Evolutionary conservation across 2,113 vertebrate genomes (phyloP).

Genomic region (Tyto alba): DNA sequence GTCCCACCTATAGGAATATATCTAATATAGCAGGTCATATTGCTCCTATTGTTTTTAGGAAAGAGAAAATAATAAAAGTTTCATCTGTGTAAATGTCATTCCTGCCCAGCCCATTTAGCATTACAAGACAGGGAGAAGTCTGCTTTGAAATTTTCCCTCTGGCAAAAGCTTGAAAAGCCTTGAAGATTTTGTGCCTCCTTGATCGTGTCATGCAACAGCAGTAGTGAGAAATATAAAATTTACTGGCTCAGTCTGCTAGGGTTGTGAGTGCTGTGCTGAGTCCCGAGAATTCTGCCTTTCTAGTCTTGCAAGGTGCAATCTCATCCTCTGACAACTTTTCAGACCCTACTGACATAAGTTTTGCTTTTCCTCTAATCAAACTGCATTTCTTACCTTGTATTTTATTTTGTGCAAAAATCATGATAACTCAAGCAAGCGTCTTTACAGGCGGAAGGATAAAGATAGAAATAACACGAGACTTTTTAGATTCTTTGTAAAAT

Average conservation of each 20-base stretch:
- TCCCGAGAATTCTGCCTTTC: neutral
- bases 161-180: neutral
- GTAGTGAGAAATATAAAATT: neutral
- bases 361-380: neutral
- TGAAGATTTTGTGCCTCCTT: neutral
- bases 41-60: neutral
- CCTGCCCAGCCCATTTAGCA: neutral
- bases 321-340: neutral
- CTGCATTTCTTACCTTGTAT: neutral
- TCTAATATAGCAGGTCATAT: neutral
- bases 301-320: neutral
- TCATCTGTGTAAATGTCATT: conserved; percentile 26
- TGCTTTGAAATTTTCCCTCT: neutral
- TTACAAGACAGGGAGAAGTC: neutral
- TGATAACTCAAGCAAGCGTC: neutral
- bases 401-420: neutral
- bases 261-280: neutral
- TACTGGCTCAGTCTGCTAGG: neutral
- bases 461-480: neutral
- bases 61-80: neutral
- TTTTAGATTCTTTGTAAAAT: neutral
- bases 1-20: neutral
- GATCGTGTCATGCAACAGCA: neutral
- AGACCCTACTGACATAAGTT: neutral
- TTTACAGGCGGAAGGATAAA: neutral